Evolutionary conservation across 2,888 invertebrate genomes (phyloP).

Genomic region (Lasioglossum zephyrum): DNA sequence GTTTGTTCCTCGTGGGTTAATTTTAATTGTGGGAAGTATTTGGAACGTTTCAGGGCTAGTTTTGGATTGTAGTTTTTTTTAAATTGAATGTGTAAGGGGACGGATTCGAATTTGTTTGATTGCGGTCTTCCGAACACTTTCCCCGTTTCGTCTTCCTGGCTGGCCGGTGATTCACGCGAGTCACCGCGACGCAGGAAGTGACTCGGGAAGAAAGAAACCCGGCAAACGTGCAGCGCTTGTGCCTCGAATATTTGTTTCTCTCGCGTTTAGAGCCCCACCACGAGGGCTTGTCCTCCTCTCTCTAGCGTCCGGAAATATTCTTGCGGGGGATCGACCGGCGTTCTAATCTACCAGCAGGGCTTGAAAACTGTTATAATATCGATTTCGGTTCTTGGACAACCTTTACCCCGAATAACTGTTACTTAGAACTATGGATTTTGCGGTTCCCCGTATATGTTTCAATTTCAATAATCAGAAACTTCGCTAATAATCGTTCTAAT

Average conservation of each 20-base stretch:
- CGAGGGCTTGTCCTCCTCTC: neutral
- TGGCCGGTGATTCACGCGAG: slow-evolving; percentile 70
- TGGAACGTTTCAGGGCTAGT: neutral
- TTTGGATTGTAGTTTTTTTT: neutral
- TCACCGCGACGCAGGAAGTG: slow-evolving; percentile 70
- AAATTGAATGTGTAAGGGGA: neutral
- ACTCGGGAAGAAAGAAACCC: slow-evolving; percentile 69
- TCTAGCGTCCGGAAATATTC: slow-evolving; percentile 16
- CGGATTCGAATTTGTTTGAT: neutral
- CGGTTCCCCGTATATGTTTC: too few relatives aligned
- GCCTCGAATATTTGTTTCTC: slow-evolving; percentile 43
- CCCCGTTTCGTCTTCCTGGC: slow-evolving; percentile 52
- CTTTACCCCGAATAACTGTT: neutral
- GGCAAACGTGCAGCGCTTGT: slow-evolving; percentile 50
- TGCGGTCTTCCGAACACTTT: slow-evolving; percentile 32
- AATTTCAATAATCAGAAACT: too few relatives aligned
- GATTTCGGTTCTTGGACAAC: neutral
- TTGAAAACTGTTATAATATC: neutral
- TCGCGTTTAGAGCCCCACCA: neutral
- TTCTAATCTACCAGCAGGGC: neutral
- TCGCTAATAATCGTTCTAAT: neutral
- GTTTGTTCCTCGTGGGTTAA: neutral
- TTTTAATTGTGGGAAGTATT: neutral
- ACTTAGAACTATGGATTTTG: neutral
- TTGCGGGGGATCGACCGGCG: neutral